Evolutionary conservation across 30 jellyfish, hydroid and myxozoan species (phyloP).

Genomic region (Phacellophora camtschatica): DNA sequence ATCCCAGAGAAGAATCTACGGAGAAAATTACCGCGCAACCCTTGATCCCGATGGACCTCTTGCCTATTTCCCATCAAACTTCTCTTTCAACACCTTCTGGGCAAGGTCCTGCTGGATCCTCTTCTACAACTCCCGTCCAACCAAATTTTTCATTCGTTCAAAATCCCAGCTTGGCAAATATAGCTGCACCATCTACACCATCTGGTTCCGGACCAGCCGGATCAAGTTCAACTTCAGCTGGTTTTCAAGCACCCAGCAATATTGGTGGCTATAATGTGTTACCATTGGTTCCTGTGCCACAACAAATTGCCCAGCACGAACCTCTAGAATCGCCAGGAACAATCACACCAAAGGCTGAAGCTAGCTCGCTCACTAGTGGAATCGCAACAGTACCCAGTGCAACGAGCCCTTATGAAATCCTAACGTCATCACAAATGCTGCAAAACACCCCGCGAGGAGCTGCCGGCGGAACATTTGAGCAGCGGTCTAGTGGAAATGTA

Average conservation of each 20-base stretch:
- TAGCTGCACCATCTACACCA: constrained; percentile 37
- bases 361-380: constrained; percentile 11
- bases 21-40: constrained; percentile 20
- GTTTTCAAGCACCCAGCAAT: constrained; percentile 32
- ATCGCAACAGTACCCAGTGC: constrained; percentile 25
- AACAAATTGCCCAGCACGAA: not conserved
- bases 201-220: constrained; percentile 69
- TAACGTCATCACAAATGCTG: constrained; percentile 52
- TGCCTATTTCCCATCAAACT: constrained; percentile 31
- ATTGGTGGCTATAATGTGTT: constrained; percentile 51
- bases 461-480: not conserved
- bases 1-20: not conserved
- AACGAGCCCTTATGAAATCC: constrained; percentile 36
- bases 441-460: constrained; percentile 10
- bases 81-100: constrained; percentile 62
- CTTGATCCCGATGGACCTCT: constrained; percentile 25
- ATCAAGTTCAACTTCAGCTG: constrained; percentile 36
- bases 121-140: constrained; percentile 15
- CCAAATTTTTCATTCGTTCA: constrained; percentile 24
- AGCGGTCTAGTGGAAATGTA: not conserved
- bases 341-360: constrained; percentile 30
- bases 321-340: constrained; percentile 56
- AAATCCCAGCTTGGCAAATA: constrained; percentile 16
- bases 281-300: constrained; percentile 42
- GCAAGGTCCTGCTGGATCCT: constrained; percentile 68